These are phyloP conservation scores for Pharmacophagus antenor DNA, from an alignment of 2,888 invertebrate species.

Conservation along the genomic window DNA sequence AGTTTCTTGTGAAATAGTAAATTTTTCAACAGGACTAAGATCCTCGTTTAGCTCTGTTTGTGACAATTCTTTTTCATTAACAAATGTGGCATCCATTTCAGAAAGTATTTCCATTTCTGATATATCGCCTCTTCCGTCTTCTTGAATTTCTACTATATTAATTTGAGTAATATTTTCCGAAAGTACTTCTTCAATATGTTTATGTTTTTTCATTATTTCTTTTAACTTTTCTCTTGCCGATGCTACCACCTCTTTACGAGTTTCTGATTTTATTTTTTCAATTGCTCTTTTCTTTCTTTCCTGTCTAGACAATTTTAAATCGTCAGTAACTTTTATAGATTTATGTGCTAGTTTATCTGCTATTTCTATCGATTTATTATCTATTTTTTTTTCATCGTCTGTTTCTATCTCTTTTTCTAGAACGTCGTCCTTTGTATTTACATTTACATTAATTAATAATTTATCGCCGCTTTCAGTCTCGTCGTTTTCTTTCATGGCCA, in stretches of 20 bases:
- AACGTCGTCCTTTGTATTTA: conserved; percentile 12
- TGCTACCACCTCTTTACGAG: conserved; percentile 70
- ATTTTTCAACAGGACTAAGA: conserved; percentile 31
- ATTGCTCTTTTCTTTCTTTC: conserved; percentile 70
- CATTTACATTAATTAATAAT: conserved; percentile 23
- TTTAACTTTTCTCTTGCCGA: conserved; percentile 75
- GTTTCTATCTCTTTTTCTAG: conserved; percentile 29
- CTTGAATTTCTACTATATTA: conserved; percentile 34
- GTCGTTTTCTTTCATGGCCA: neutral
- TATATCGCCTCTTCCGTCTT: conserved; percentile 56
- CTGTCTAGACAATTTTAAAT: conserved; percentile 55
- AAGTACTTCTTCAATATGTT: conserved; percentile 65
- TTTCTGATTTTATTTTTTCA: conserved; percentile 72
- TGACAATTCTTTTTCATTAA: conserved; percentile 49
- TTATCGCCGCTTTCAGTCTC: conserved; percentile 30
- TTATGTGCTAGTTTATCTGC: conserved; percentile 42
- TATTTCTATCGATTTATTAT: conserved; percentile 36
- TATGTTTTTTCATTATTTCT: conserved; percentile 75
- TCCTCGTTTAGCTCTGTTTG: conserved; percentile 28
- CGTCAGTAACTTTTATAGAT: conserved; percentile 56
- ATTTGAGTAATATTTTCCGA: conserved; percentile 48
- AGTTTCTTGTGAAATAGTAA: conserved; percentile 36
- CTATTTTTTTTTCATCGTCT: conserved; percentile 36
- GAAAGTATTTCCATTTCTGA: conserved; percentile 45
- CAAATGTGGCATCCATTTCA: conserved; percentile 53